Evolutionary conservation across 2,113 vertebrate genomes (phyloP).

Genomic region (Budorcas taxicolor): DNA sequence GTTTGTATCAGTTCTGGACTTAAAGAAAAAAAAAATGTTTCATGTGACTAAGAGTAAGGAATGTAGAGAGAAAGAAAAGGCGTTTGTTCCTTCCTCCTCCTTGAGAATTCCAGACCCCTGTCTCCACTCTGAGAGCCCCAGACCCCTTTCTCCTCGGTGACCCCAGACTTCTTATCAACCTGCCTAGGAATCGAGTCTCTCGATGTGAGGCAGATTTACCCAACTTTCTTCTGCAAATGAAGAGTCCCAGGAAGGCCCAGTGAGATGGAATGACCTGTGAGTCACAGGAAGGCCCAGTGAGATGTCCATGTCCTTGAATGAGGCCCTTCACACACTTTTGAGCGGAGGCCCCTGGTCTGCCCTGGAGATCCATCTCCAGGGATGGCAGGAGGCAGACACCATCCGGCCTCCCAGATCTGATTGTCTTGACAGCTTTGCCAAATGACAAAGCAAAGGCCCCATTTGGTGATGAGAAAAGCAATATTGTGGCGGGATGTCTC

Average conservation of each 20-base stretch:
- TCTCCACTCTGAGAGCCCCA: neutral
- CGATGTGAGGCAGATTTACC: fast-evolving
- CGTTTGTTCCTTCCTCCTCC: neutral
- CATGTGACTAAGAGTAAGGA: neutral
- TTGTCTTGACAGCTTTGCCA: slow-evolving; percentile 69
- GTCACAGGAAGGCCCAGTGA: neutral
- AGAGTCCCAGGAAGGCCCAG: neutral
- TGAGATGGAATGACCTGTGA: neutral
- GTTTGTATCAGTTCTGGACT: neutral
- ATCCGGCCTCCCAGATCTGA: slow-evolving; percentile 29
- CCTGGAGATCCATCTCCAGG: neutral
- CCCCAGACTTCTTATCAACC: neutral
- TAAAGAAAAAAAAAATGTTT: neutral
- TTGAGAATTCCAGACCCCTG: neutral
- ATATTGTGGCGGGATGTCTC: slow-evolving; percentile 54
- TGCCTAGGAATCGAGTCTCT: neutral
- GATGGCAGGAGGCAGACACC: neutral
- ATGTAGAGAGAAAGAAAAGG: neutral
- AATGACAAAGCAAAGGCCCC: slow-evolving; percentile 51
- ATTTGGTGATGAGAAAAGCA: slow-evolving; percentile 69
- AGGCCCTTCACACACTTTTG: too few relatives aligned
- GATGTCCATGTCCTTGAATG: neutral
- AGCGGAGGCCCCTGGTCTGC: neutral
- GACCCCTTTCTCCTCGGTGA: neutral
- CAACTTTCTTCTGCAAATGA: neutral